phyloP scores from a whole-genome alignment of 2,888 invertebrate genomes.

The Scotopteryx bipunctaria region DNA sequence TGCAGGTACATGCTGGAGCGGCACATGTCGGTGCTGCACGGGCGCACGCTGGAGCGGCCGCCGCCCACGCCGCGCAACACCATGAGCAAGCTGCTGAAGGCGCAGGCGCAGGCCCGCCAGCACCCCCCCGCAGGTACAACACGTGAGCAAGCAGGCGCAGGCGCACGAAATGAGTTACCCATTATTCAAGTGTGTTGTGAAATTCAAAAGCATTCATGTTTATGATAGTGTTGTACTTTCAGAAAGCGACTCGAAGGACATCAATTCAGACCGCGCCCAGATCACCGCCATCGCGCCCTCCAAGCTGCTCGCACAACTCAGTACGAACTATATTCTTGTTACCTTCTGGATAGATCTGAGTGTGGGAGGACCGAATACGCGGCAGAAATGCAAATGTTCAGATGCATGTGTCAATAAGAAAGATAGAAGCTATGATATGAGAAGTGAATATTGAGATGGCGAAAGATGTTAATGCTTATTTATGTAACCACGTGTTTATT shows the following conservation, averaged over 20 bases:
- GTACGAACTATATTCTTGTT: slow-evolving; percentile 39
- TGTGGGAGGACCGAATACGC: too few species aligned
- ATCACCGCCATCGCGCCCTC: slow-evolving; percentile 43
- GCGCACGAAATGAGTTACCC: slow-evolving; percentile 71
- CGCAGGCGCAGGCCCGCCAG: slow-evolving; percentile 59
- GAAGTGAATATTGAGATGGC: too few species aligned
- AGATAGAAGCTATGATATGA: too few species aligned
- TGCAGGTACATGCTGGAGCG: slow-evolving; percentile 74
- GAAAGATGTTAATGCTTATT: too few species aligned
- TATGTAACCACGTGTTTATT: neutral
- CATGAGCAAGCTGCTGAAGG: slow-evolving; percentile 80
- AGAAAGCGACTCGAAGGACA: slow-evolving; percentile 53
- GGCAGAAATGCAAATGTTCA: too few species aligned
- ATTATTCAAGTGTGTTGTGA: too few species aligned
- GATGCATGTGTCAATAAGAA: too few species aligned
- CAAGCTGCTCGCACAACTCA: slow-evolving; percentile 55
- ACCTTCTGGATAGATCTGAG: too few species aligned
- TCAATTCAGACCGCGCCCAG: slow-evolving; percentile 47
- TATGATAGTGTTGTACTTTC: too few species aligned
- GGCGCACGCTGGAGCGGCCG: slow-evolving; percentile 72
- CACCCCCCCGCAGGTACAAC: slow-evolving; percentile 48
- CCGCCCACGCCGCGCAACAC: slow-evolving; percentile 78
- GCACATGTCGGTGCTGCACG: slow-evolving; percentile 67
- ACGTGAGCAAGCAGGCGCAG: slow-evolving; percentile 50
- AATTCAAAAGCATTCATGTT: too few species aligned